Base-by-base conservation (phyloP, 1,140 invertebrate genomes). In the Orius laevigatus region DNA sequence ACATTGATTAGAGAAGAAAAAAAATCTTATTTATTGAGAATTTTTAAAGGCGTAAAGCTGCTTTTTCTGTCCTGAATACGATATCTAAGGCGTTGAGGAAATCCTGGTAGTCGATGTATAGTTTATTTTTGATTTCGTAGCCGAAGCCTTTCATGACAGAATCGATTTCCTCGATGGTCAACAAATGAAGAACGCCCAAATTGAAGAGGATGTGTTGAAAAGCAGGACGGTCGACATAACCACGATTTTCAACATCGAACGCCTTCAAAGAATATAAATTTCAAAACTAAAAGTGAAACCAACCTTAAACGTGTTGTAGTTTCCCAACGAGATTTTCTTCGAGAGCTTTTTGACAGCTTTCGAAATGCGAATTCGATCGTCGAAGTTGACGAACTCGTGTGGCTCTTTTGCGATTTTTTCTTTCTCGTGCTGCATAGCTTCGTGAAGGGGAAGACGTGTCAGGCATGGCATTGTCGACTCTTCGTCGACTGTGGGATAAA, bases 371-470 rank as follows among this genome's bases (percentile, higher is more conserved):
- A 42, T 42, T 5, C 40, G 40, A 4, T 42, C 40, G 11, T 42
- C 40, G 18, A 42, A 42, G 11, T 42, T 42, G 5, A 42, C 40
- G 18, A 42, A 42, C 12, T 42, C 40, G 40, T 42, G 40, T 42
- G 14, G 12, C 40, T 16, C 10, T 4, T 14, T 14, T 11, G 40
- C 12, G 12, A 16, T 14, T 11, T 14, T 14, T 16, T 14, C 12
- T 42, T 18, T 14, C 11, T 18, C 18, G 12, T 42, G 40, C 40
- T 42, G 12, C 40, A 42, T 42, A 3, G 14, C 40, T 15, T 42
- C 12, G 14, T 42, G 14, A 15, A 42, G 40, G 5, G 40, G 40
- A 4, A 42, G 40, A 6, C 40, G 40, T 11, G 18, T 4, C 10
- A 42, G 12, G 15, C 40, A 42, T 4, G 12, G 12, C 40, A 42